Base-by-base conservation (phyloP, 2,888 invertebrate species). In the Habrosyne pyritoides region DNA sequence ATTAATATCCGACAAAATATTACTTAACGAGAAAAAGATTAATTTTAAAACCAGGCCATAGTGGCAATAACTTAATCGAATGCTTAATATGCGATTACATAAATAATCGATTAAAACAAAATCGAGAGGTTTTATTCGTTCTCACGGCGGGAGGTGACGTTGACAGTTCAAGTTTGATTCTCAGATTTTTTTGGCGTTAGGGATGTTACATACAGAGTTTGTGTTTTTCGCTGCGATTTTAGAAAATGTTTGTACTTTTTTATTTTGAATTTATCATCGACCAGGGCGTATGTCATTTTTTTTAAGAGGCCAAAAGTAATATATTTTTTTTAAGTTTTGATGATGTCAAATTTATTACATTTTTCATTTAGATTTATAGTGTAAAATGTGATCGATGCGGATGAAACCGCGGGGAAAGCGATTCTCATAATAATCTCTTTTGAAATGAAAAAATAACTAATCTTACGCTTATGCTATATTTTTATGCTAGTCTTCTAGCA, bases 61-160 rank as follows among this genome's bases (percentile, higher is more conserved):
- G 55, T 47, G 61, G 71, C 73, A 65, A 76, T 83, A 81, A 75
- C 67, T 79, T 81, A 78, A 75, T 75, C 73, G 61, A 52, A 56
- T 57, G 61, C 65, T 67, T 79, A 76, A 78, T 83, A 79, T 80
- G 79, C 69, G 71, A 70, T 76, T 73, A 71, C 63, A 75, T 77
- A 75, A 79, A 81, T 76, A 79, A 79, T 70, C 78, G 78, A 84
- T 84, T 83, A 75, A 73, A 78, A 75, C 69, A 71, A 71, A 80
- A 80, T 82, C 77, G 75, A 80, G 75, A 72, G 74, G 69, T 78
- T 76, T 75, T 76, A 75, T 78, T 74, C 72, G 69, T 63, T 59
- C 56, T 42, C 76, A n/a, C 78, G 66, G 73, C 78, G 75, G 83
- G 83, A 64, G 66, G 73, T 59, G 56, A 60, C 47, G 54, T 53